Evolutionary conservation across 2,888 invertebrate species (phyloP).

Genomic region (Gibbula magus): DNA sequence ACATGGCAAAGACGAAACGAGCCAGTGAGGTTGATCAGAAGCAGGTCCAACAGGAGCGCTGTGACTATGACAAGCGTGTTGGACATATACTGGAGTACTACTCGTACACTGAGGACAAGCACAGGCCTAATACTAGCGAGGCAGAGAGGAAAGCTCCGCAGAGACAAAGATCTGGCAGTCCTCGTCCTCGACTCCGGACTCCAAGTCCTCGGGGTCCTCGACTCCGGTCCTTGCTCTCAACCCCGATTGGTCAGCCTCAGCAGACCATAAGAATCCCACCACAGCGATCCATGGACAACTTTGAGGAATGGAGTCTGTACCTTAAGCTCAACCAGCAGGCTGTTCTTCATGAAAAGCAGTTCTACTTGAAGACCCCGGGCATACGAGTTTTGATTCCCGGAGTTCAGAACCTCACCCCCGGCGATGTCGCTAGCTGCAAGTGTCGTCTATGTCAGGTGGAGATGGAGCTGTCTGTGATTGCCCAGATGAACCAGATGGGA

Average conservation of each 20-base stretch:
- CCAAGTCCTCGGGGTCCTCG: constrained; percentile 13
- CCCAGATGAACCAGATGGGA: constrained; percentile 28
- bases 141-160: constrained; percentile 17
- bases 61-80: constrained; percentile 55
- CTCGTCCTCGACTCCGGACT: neutral
- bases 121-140: constrained; percentile 35
- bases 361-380: constrained; percentile 56
- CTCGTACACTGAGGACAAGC: constrained; percentile 24
- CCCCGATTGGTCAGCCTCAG: neutral
- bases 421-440: constrained; percentile 47
- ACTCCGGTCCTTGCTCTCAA: neutral
- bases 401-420: constrained; percentile 37
- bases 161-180: constrained; percentile 22
- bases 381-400: constrained; percentile 27
- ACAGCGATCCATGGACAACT: neutral
- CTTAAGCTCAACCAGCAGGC: constrained; percentile 51
- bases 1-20: constrained; percentile 30
- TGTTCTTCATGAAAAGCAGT: constrained; percentile 54
- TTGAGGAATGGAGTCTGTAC: constrained; percentile 31
- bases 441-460: constrained; percentile 61
- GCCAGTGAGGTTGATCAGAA: constrained; percentile 25
- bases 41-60: constrained; percentile 48
- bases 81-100: constrained; percentile 60
- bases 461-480: constrained; percentile 52
- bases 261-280: neutral